A percentile compares a stretch with the other conserved stretches of the same genome.
These are phyloP conservation scores for Cheilinus undulatus DNA, from an alignment of 2,113 vertebrate genomes.

Conservation along the genomic window DNA sequence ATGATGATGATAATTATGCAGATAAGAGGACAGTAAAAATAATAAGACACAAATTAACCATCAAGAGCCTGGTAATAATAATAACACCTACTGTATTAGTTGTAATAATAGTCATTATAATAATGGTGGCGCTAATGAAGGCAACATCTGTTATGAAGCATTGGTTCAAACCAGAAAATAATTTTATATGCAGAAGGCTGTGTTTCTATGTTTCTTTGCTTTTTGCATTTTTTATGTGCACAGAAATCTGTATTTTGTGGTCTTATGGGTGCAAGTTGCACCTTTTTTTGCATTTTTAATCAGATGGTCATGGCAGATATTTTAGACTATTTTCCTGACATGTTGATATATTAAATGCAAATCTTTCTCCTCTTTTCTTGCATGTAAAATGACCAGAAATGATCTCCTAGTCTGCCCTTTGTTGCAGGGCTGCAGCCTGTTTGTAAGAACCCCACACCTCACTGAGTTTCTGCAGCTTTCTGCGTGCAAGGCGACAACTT, in stretches of 20 bases:
- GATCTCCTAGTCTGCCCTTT: neutral
- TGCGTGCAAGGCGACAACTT: neutral
- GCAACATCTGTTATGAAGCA: neutral
- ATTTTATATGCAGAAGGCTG: neutral
- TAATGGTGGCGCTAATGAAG: neutral
- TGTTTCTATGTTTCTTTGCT: neutral
- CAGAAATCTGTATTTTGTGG: no score
- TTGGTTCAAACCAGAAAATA: neutral
- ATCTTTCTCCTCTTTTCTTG: no score
- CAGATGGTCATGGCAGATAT: no score
- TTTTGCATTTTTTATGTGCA: neutral
- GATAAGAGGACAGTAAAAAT: constrained; percentile 1
- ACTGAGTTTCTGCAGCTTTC: neutral
- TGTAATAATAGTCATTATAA: neutral
- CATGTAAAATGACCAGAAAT: neutral
- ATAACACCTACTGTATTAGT: neutral
- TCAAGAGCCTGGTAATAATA: constrained; percentile 2
- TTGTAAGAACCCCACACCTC: neutral
- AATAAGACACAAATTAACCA: constrained; percentile 20
- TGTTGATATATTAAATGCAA: no score
- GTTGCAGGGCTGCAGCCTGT: neutral
- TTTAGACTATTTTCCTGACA: no score
- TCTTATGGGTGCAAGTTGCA: no score
- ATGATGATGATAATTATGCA: constrained; percentile 10
- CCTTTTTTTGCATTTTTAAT: no score